Evolutionary conservation across 2,113 vertebrate genomes (phyloP).

Genomic region (Menura novaehollandiae): DNA sequence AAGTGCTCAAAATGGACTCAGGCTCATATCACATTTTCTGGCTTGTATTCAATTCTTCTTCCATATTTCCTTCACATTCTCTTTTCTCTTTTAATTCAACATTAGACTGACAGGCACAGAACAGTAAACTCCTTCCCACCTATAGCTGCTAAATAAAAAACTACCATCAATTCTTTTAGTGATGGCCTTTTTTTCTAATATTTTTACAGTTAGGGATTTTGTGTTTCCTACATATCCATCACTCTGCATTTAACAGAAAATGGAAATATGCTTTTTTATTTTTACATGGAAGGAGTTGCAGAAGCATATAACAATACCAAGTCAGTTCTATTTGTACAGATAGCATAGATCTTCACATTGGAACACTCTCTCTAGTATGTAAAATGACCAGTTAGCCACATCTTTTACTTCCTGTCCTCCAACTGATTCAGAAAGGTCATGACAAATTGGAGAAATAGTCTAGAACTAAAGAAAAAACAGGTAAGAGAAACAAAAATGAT

Average conservation of each 20-base stretch:
- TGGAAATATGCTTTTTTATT: background rate
- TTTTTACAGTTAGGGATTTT: background rate
- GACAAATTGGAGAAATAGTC: background rate
- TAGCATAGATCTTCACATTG: background rate
- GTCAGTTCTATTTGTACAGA: background rate
- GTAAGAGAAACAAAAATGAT: background rate
- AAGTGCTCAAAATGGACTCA: background rate
- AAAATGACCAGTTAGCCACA: background rate
- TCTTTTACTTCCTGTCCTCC: background rate
- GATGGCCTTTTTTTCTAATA: background rate
- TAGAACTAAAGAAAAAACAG: background rate
- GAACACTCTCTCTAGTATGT: background rate
- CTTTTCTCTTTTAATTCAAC: background rate
- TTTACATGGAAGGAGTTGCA: too few relatives aligned
- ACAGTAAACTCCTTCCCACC: background rate
- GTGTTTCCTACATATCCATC: background rate
- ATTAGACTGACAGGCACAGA: background rate
- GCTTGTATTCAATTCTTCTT: background rate
- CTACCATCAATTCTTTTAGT: background rate
- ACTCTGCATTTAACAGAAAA: background rate
- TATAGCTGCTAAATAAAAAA: background rate
- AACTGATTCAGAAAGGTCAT: background rate
- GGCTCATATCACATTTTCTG: background rate
- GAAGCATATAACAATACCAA: too few relatives aligned
- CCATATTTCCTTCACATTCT: background rate